A percentile compares a stretch with the other conserved stretches of the same genome.
Conservation (phyloP, 2,113 vertebrate genomes). For the Coptodon rendalli region DNA sequence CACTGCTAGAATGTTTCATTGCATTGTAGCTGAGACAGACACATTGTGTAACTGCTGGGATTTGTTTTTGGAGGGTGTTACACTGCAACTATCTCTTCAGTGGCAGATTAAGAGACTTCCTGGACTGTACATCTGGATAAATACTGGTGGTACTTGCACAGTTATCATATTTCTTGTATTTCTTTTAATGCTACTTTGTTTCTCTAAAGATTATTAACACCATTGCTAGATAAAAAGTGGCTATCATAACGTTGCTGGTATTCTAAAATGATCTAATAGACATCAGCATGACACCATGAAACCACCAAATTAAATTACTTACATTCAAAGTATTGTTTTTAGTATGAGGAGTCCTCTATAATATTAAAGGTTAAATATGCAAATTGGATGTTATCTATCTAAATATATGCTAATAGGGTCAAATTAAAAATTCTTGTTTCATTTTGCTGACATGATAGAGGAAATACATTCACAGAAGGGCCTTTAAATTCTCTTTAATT, state of each 20-base stretch:
- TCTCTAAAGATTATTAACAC: background rate
- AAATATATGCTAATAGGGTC: background rate
- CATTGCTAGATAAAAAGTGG: background rate
- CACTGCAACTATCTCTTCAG: background rate
- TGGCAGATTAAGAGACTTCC: background rate
- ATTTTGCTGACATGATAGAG: background rate
- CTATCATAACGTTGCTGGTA: background rate
- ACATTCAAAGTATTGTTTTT: background rate
- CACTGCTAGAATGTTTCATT: background rate
- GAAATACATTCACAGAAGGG: background rate
- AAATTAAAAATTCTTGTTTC: background rate
- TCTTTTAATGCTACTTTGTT: background rate
- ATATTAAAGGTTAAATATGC: background rate
- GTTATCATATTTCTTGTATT: background rate
- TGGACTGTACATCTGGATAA: background rate
- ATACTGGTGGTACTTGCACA: background rate
- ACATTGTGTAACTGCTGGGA: background rate
- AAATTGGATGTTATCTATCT: background rate
- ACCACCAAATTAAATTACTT: background rate
- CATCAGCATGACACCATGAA: background rate
- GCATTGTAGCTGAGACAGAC: background rate
- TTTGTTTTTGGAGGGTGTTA: background rate
- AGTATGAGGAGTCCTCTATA: background rate
- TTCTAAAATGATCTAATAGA: background rate
- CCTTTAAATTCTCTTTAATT: background rate